Base-by-base conservation (phyloP, 2,888 invertebrate species). In the Phyllotreta striolata region DNA sequence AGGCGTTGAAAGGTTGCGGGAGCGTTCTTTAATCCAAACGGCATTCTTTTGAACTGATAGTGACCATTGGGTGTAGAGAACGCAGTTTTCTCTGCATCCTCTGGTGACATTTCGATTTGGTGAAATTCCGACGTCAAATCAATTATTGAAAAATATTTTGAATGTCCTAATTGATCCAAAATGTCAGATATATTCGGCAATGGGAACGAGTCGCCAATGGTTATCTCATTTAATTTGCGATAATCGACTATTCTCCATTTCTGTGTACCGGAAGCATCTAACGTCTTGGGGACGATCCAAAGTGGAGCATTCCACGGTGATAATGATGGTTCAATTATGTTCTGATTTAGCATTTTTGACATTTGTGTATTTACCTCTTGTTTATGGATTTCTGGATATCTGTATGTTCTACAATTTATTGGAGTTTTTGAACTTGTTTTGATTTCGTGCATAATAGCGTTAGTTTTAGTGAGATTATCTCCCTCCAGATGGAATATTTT, bases 11-110 rank as follows among this genome's bases (percentile, higher is more conserved):
- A 66, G 6, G 66, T 63, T 3, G 62, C 14, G 12, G 69, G 60
- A 7, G 56, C 59, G 12, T 63, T 63, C 56, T 66, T 63, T 12
- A 66, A 38, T 4, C 64, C 64, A 34, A 67, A 67, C 35, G 64
- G 62, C 64, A 67, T 65, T 0, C 66, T 9, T n/a, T 44, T 55
- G 24, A 46, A 63, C 35, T 66, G 58, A 34, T 51, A 63, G 39
- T 66, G 49, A 0, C 62, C 59, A 7, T 40, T 54, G 12, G 47
- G 55, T 3, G 51, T 49, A 7, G 58, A 52, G 14, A 60, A 65
- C 6, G 63, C 55, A 10, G 57, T 51, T 49, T 62, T 62, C 2
- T 39, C 14, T 24, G 46, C 13, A 24, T 61, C 54, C 39, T 61
- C 24, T 1, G 55, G 24, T 8, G 13, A 9, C 13, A 49, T 62